A percentile compares a stretch with the other conserved stretches of the same genome.
Evolutionary conservation across 1,140 invertebrate genomes (phyloP).

Genomic region (Trichogramma pretiosum): DNA sequence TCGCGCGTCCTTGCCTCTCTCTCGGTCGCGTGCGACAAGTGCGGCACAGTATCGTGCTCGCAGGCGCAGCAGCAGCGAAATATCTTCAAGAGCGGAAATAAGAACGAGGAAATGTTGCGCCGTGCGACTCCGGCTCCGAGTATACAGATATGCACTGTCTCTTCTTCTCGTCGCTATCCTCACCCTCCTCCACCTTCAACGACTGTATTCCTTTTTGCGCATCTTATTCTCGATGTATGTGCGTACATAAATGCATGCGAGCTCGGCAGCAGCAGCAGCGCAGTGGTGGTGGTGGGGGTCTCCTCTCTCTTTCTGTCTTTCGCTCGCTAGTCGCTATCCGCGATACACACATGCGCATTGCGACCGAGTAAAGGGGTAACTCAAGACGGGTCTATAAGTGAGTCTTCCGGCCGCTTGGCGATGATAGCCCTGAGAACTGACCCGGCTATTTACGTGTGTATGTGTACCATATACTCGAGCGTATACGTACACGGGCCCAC

Average conservation of each 20-base stretch:
- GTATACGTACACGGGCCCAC: constrained; percentile 2
- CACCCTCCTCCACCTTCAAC: no score
- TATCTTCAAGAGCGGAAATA: constrained; percentile 15
- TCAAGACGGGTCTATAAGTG: constrained; percentile 47
- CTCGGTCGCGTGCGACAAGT: constrained; percentile 2
- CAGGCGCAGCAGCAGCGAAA: no score
- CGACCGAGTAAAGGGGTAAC: constrained; percentile 37
- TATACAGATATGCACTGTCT: constrained; percentile 2
- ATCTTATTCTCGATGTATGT: no score
- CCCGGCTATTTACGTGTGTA: constrained; percentile 30
- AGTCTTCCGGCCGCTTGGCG: constrained; percentile 45
- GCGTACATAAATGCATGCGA: no score
- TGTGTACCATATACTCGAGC: background rate
- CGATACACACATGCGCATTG: no score
- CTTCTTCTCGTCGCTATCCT: background rate
- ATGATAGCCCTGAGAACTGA: constrained; percentile 49
- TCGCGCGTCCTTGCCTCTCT: no score
- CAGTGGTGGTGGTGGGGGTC: no score
- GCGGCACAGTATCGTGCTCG: no score
- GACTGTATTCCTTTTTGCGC: background rate
- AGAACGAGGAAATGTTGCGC: constrained; percentile 18
- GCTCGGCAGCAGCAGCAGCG: no score
- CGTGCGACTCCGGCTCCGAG: background rate
- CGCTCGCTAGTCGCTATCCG: no score
- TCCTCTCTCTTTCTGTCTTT: no score